These are phyloP conservation scores for Pseudochromis fuscus DNA, from an alignment of 2,797 vertebrate genomes.

Conservation along the genomic window DNA sequence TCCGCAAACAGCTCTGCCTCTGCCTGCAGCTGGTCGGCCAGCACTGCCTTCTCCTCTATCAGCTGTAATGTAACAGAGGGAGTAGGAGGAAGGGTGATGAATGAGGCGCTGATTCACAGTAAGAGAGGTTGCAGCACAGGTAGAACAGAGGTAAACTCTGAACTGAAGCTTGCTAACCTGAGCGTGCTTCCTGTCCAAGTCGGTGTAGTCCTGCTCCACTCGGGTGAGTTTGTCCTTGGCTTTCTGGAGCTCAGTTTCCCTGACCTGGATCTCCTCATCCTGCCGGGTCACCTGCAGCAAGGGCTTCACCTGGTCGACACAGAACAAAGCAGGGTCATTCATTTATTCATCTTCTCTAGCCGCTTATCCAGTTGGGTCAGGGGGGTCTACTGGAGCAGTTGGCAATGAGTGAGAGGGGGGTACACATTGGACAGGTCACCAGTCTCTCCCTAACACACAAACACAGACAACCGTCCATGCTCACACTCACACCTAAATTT, in stretches of 20 bases:
- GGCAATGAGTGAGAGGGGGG: no score
- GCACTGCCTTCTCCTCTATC: slow-evolving; percentile 88
- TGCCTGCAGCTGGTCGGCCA: slow-evolving; percentile 91
- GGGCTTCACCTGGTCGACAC: slow-evolving; percentile 88
- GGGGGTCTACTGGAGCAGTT: no score
- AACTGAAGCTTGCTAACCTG: slow-evolving; percentile 81
- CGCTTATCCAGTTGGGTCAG: no score
- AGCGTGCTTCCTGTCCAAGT: slow-evolving; percentile 87
- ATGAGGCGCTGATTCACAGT: neutral
- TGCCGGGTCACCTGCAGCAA: slow-evolving; percentile 92
- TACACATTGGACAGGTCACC: no score
- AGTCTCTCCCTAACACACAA: no score
- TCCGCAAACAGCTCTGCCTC: slow-evolving; percentile 93
- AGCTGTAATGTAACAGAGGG: slow-evolving; percentile 75
- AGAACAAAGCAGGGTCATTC: slow-evolving; percentile 22
- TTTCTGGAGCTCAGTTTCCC: slow-evolving; percentile 88
- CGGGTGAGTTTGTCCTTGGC: slow-evolving; percentile 88
- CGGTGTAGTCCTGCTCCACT: slow-evolving; percentile 85
- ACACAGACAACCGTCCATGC: no score
- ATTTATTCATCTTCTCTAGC: no score
- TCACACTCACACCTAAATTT: no score
- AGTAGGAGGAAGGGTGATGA: slow-evolving; percentile 12
- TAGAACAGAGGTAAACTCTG: neutral
- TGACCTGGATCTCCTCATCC: slow-evolving; percentile 92
- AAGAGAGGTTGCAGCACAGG: neutral